These are phyloP conservation scores for Ylistrum balloti DNA, from an alignment of 1,140 invertebrate genomes.

Conservation along the genomic window DNA sequence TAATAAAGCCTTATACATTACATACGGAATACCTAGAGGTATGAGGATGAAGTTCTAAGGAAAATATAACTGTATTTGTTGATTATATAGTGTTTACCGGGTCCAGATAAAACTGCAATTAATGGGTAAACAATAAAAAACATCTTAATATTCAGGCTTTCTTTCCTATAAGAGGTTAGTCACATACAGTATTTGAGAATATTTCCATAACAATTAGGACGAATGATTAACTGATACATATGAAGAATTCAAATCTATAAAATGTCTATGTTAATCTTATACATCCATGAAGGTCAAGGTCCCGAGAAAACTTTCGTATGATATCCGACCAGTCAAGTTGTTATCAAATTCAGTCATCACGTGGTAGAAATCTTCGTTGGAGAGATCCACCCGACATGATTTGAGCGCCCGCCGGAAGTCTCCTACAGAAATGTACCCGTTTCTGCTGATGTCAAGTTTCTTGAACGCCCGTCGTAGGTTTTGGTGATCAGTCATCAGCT, in stretches of 20 bases:
- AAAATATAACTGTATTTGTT: too few species aligned
- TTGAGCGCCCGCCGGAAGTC: constrained; percentile 70
- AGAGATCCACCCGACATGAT: constrained; percentile 61
- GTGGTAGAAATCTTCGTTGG: constrained; percentile 74
- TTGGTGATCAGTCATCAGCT: constrained; percentile 71
- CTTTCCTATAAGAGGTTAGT: too few species aligned
- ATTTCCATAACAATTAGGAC: background rate
- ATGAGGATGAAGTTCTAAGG: too few species aligned
- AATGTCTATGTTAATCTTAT: background rate
- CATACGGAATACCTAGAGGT: too few species aligned
- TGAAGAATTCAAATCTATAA: background rate
- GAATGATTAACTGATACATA: background rate
- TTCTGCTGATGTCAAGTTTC: constrained; percentile 61
- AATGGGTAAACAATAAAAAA: too few species aligned
- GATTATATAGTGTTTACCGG: too few species aligned
- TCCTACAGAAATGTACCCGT: constrained; percentile 58
- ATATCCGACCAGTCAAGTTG: constrained; percentile 67
- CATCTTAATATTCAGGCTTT: too few species aligned
- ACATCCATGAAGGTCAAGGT: constrained; percentile 57
- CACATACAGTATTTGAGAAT: background rate
- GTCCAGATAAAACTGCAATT: too few species aligned
- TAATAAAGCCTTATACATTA: too few species aligned
- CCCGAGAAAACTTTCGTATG: constrained; percentile 70
- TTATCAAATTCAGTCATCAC: constrained; percentile 69
- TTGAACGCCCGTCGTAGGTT: constrained; percentile 70